Evolutionary conservation across 2,888 invertebrate species (phyloP), one percentile per base, ranked within the genome.

Genomic region (Caenorhabditis sulstoni): DNA sequence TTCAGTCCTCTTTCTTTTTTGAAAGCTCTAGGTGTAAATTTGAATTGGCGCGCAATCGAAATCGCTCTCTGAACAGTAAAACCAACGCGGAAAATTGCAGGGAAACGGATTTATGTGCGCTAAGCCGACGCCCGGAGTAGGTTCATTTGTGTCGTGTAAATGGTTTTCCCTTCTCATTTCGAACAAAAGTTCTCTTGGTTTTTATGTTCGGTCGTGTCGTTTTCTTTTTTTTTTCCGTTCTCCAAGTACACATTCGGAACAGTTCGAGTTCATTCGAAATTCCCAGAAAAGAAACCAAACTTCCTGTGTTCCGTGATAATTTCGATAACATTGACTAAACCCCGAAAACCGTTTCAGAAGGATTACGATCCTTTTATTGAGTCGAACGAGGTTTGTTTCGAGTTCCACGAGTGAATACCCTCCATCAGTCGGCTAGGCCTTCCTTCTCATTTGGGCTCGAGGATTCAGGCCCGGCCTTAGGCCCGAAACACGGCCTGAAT

Each of bases 111-210:
- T 85, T 64, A 81, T 85, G 64, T 85, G 85, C 74, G 84, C 84
- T 76, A 85, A 85, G 64, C 65, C 81, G 61, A 70, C 64, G 37
- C 85, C 85, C 59, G 84, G 84, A 82, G 85, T 85, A 85, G 55
- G 85, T 85, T 82, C 44, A 14, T 45, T 49, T 68, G 58, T 67
- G 57, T 57, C n/a, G 22, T 52, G 41, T 71, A 39, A 41, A 22
- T 50, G 11, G n/a, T 59, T 49, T 66, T 29, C 29, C 29, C 3
- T 29, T 29, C 29, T 29, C 4, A 29, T 29, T 29, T 29, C 29
- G 7, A 29, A 5, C 29, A 7, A 29, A 7, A 29, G 45, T 41
- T 57, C 39, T 64, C 58, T 66, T 70, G 44, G 44, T 65, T 20
- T 45, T 44, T 57, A 39, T 12, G 35, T 18, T 66, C 20, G n/a